A percentile compares a stretch with the other conserved stretches of the same genome.
These are phyloP conservation scores for Mycteria americana DNA, from an alignment of 2,797 vertebrate genomes.

Conservation along the genomic window DNA sequence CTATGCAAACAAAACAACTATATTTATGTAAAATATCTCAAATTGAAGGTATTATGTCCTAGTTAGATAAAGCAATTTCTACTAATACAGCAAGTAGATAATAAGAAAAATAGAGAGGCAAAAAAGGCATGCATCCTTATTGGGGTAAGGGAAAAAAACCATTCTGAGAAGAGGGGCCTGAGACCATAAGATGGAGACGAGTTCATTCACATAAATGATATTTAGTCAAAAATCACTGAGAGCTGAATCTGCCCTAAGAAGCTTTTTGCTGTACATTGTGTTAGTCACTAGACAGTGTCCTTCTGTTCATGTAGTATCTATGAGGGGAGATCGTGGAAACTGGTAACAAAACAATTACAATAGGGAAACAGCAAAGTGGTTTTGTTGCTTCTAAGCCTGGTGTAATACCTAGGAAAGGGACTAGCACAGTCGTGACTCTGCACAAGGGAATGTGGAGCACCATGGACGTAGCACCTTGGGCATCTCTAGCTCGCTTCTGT, in stretches of 20 bases:
- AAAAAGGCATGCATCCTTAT: not conserved
- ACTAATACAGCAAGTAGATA: not conserved
- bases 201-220: not conserved
- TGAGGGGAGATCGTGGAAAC: not conserved
- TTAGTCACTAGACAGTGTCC: not conserved
- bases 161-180: not conserved
- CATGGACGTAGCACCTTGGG: not conserved
- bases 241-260: not conserved
- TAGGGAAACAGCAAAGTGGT: not conserved
- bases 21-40: not conserved
- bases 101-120: not conserved
- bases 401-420: not conserved
- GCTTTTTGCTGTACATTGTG: not conserved
- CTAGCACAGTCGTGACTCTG: rapidly evolving
- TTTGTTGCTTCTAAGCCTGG: not conserved
- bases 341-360: not conserved
- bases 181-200: not conserved
- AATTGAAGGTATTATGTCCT: not conserved
- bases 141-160: not conserved
- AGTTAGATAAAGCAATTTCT: not conserved
- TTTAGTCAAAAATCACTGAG: not conserved
- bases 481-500: not conserved
- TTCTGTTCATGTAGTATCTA: not conserved
- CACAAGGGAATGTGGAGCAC: rapidly evolving
- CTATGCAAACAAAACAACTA: not conserved